phyloP scores from a whole-genome alignment of 2,797 vertebrate species.

The Siniperca obscura region DNA sequence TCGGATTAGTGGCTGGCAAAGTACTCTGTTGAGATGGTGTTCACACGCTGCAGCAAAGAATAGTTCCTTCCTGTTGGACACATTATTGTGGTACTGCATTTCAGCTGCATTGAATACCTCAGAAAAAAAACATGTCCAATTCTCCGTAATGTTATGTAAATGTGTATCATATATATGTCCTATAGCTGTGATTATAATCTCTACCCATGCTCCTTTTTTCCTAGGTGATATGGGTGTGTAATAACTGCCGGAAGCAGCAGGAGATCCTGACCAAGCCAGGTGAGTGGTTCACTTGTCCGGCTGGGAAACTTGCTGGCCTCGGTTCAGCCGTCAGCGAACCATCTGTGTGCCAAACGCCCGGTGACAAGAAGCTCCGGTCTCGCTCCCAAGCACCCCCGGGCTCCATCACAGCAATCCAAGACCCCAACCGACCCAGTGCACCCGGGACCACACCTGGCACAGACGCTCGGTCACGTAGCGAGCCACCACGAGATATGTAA shows the following conservation, averaged over 20 bases:
- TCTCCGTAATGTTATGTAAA: neutral
- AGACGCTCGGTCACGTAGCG: constrained; percentile 92
- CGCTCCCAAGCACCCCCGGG: constrained; percentile 91
- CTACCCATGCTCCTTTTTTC: neutral
- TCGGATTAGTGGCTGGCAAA: constrained; percentile 49
- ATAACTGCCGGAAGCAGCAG: constrained; percentile 98
- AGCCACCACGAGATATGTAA: constrained; percentile 96
- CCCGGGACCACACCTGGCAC: constrained; percentile 83
- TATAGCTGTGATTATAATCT: neutral
- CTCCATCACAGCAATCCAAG: constrained; percentile 85
- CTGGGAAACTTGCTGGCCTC: constrained; percentile 84
- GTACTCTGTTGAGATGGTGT: constrained; percentile 40
- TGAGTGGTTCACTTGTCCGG: constrained; percentile 93
- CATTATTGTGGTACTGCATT: constrained; percentile 1
- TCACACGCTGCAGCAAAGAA: constrained; percentile 34
- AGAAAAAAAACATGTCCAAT: neutral
- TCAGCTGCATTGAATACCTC: constrained; percentile 4
- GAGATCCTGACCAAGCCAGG: constrained; percentile 97
- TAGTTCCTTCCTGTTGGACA: constrained; percentile 29
- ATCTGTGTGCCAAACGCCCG: constrained; percentile 87
- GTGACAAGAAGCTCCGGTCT: constrained; percentile 92
- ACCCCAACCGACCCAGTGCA: constrained; percentile 78
- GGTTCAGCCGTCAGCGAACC: constrained; percentile 92
- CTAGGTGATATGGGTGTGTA: constrained; percentile 99
- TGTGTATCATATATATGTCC: neutral